Base-by-base conservation (phyloP, 2,113 vertebrate species). In the Engraulis encrasicolus region DNA sequence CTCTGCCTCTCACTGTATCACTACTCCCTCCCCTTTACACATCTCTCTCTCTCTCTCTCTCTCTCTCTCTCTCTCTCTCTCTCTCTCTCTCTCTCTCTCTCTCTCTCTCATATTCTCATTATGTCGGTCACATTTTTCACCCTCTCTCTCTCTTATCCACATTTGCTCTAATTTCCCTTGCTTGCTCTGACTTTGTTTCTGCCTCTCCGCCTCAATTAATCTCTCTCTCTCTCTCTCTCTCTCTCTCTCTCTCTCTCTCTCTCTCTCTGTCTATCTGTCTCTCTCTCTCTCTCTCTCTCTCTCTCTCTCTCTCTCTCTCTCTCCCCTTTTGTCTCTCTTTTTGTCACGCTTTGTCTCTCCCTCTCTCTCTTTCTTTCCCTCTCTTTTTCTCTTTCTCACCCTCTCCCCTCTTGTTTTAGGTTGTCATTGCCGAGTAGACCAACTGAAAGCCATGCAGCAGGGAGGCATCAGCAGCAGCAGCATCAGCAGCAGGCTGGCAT, bases 351-450 rank as follows among this genome's bases (percentile, higher is more conserved):
- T 23, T 66, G 9, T 31, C 12, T 27, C 58, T 66, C 15, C 45
- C 79, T 74, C 23, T 82, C 34, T 71, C 34, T 71, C 54, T 0
- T 54, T 23, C 36, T 66, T 27, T 40, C 38, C 6, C 78, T 27
- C 18, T 86, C 20, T 36, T 48, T 85, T 61, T 82, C 0, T 34
- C 18, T 83, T 82, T 84, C 49, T 50, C 49, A 66, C 78, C 80
- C 27, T 31, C 37, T 71, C 6, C 18, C 38, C 20, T 36, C 37
- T 27, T 27, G n/a, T 66, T 23, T 66, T 23, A 66, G 58, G 23
- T 49, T 38, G 58, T 38, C 58, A 48, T 6, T 34, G 38, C 45
- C 45, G 7, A 74, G 50, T 50, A 61, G 34, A 6, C 37, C 54
- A 66, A 37, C n/a, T 6, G 54, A 40, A 66, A 15, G 58, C 23